A percentile compares a stretch with the other conserved stretches of the same genome.
Conservation (phyloP, 2,113 vertebrate genomes). For the Geococcyx californianus region DNA sequence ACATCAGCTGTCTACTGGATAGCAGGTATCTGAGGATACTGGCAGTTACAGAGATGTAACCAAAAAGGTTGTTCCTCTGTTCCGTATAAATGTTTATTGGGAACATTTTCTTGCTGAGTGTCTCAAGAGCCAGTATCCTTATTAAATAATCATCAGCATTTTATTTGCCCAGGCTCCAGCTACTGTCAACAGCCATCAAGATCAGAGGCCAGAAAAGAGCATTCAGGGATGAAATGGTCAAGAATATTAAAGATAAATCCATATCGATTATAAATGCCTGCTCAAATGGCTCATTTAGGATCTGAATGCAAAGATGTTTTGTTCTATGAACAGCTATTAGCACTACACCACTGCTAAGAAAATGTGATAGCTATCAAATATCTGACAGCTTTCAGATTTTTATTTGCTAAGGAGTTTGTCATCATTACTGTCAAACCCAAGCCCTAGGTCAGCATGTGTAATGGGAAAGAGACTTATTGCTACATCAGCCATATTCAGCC, state of each 20-base stretch:
- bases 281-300: not conserved
- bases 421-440: not conserved
- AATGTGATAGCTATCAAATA: not conserved
- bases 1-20: accelerated
- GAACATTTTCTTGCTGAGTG: not conserved
- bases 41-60: accelerated
- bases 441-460: not conserved
- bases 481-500: not conserved
- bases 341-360: not conserved
- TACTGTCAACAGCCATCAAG: not conserved
- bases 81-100: not conserved
- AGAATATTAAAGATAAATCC: not conserved
- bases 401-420: not conserved
- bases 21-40: not conserved
- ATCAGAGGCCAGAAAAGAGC: not conserved
- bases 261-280: not conserved
- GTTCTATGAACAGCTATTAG: not conserved
- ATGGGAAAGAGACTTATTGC: not conserved
- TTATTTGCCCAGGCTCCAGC: not conserved
- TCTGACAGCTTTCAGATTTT: not conserved
- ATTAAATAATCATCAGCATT: not conserved
- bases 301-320: not conserved
- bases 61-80: not conserved
- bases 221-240: not conserved
- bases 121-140: not conserved